Base-by-base conservation (phyloP, 2,888 invertebrate genomes). In the Coenonympha arcania region DNA sequence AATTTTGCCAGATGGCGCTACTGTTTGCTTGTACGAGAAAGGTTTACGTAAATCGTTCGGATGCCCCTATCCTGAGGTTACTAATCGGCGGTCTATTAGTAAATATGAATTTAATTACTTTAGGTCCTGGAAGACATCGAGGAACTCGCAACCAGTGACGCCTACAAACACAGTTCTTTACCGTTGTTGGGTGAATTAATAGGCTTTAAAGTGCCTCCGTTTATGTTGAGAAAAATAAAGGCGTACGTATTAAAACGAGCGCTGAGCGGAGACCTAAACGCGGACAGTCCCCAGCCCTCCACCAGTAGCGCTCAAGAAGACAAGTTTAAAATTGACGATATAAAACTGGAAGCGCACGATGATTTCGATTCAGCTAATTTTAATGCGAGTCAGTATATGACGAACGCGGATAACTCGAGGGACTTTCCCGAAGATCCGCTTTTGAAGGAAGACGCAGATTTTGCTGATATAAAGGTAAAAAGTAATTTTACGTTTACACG, bases 181-280 rank as follows among this genome's bases (percentile, higher is more conserved):
- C 86, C 90, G 16, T 87, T 90, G 73, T 75, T 90, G 13, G 89
- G 90, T 39, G 92, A 93, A 65, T 73, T 94, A 53, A 89, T 90
- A 52, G 93, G 93, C 0, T 94, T 94, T 68, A 89, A 90, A 69
- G 91, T 92, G 1, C 94, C 94, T 6, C 87, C 88, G 16, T 92
- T 92, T 75, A 91, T 94, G 88, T 66, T 92, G 26, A 87, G 89
- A 52, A 94, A 94, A 79, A 92, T 94, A 69, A 90, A 90, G 60
- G 77, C 86, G 0, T 92, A 90, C 66, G 90, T 93, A 64, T 55
- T 76, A 22, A 85, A 78, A 57, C 67, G 75, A 53, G 68, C 75
- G 1, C 58, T 78, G 0, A 78, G 70, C 37, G 79, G 76, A 0
- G 81, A 84, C 13, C 57, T 73, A 3, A 79, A 73, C 50, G 71